Percentiles rank a stretch among this genome's conserved stretches.
Conservation (phyloP, 2,888 invertebrate species). For the Spisula solida region DNA sequence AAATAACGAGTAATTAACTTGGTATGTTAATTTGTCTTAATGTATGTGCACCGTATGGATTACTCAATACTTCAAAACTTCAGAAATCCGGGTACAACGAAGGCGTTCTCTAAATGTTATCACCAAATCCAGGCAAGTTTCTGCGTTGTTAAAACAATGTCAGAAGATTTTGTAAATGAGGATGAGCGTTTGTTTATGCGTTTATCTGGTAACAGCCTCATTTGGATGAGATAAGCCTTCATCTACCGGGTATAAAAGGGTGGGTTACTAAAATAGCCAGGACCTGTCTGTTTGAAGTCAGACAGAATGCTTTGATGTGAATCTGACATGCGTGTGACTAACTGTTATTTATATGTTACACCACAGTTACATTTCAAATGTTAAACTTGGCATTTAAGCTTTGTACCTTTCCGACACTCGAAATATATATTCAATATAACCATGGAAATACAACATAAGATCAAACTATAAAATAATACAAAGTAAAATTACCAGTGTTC, state of each 20-base stretch:
- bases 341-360: neutral
- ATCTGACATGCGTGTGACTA: neutral
- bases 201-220: slow-evolving; percentile 53
- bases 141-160: slow-evolving; percentile 65
- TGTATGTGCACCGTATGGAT: neutral
- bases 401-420: too few relatives aligned
- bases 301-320: neutral
- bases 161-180: slow-evolving; percentile 39
- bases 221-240: slow-evolving; percentile 41
- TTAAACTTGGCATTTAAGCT: neutral
- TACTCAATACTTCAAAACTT: slow-evolving; percentile 17
- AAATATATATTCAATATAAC: too few relatives aligned
- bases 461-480: too few relatives aligned
- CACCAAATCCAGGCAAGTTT: slow-evolving; percentile 31
- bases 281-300: neutral
- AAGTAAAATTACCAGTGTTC: too few relatives aligned
- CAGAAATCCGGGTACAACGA: neutral
- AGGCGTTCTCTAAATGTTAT: slow-evolving; percentile 2
- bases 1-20: neutral
- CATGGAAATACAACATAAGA: too few relatives aligned
- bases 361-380: neutral
- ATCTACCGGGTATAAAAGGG: slow-evolving; percentile 43
- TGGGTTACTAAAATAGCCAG: slow-evolving; percentile 40
- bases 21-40: neutral
- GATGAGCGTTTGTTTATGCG: slow-evolving; percentile 28